Evolutionary conservation across 2,797 vertebrate genomes (phyloP).

Genomic region (Tapirus indicus): DNA sequence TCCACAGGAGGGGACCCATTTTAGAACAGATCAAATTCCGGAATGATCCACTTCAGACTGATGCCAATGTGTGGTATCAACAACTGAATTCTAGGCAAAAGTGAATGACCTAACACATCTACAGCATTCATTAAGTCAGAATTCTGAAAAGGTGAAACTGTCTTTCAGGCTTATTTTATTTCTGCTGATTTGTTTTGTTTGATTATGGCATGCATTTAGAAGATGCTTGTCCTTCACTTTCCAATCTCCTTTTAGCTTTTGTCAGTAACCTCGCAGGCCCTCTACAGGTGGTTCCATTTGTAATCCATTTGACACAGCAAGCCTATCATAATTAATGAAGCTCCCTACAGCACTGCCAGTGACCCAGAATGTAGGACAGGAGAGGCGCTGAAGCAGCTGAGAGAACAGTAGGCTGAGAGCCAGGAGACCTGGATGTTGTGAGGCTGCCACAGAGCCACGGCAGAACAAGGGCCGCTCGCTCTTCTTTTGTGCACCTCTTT

Average conservation of each 20-base stretch:
- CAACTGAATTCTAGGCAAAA: not conserved
- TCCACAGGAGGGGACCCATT: not conserved
- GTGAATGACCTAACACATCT: not conserved
- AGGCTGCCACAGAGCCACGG: not conserved
- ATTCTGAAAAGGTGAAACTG: slow-evolving; percentile 66
- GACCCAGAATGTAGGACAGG: slow-evolving; percentile 78
- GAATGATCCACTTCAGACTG: not conserved
- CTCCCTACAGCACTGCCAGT: slow-evolving; percentile 67
- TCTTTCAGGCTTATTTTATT: slow-evolving; percentile 71
- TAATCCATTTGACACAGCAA: slow-evolving; percentile 83
- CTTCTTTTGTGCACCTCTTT: not conserved
- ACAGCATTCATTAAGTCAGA: slow-evolving; percentile 46
- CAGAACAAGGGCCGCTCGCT: not conserved
- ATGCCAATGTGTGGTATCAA: not conserved
- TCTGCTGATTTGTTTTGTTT: slow-evolving; percentile 65
- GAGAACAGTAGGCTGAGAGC: not conserved
- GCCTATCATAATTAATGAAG: slow-evolving; percentile 80
- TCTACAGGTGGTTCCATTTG: slow-evolving; percentile 81
- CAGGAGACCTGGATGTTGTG: slow-evolving; percentile 4
- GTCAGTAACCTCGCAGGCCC: slow-evolving; percentile 70
- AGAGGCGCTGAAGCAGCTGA: not conserved
- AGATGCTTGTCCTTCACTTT: slow-evolving; percentile 66
- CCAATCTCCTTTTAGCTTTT: slow-evolving; percentile 71
- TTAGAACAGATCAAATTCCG: not conserved
- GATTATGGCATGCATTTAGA: slow-evolving; percentile 53